A percentile compares a stretch with the other conserved stretches of the same genome.
phyloP scores from a whole-genome alignment of 2,888 invertebrate species.

The Stenodera caucasica region DNA sequence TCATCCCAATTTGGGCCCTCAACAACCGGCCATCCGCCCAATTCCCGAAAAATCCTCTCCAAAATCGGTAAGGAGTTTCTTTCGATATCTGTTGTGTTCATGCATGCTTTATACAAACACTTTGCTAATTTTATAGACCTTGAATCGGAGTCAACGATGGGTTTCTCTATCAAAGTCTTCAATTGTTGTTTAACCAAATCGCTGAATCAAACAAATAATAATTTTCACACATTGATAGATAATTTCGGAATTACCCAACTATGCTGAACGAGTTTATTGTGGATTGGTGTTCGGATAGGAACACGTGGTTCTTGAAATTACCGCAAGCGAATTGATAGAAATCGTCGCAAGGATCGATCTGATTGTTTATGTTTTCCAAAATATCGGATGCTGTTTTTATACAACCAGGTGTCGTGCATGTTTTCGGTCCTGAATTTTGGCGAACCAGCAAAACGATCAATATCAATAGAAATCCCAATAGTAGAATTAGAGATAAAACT shows the following conservation, averaged over 20 bases:
- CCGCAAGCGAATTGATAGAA: constrained; percentile 76
- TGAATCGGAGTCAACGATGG: constrained; percentile 49
- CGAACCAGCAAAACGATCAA: background rate
- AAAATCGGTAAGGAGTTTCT: constrained; percentile 64
- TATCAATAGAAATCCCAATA: background rate
- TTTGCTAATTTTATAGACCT: constrained; percentile 55
- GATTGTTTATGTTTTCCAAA: constrained; percentile 65
- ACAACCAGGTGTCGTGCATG: constrained; percentile 28
- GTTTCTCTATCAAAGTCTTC: constrained; percentile 55
- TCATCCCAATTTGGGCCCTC: constrained; percentile 56
- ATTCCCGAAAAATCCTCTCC: constrained; percentile 42
- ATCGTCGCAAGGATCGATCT: constrained; percentile 71
- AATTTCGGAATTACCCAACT: constrained; percentile 18
- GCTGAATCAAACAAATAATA: constrained; percentile 18
- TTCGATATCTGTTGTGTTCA: constrained; percentile 64
- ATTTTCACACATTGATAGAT: too few species aligned
- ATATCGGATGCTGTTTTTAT: constrained; percentile 62
- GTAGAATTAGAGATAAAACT: background rate
- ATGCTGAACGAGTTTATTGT: constrained; percentile 51
- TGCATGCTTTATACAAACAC: constrained; percentile 55
- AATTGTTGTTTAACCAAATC: constrained; percentile 52
- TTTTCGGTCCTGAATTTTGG: constrained; percentile 2
- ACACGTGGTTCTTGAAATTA: constrained; percentile 64
- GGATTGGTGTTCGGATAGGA: constrained; percentile 68
- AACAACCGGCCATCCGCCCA: constrained; percentile 61